Base-by-base conservation (phyloP, 2,888 invertebrate species). In the Griposia aprilina region DNA sequence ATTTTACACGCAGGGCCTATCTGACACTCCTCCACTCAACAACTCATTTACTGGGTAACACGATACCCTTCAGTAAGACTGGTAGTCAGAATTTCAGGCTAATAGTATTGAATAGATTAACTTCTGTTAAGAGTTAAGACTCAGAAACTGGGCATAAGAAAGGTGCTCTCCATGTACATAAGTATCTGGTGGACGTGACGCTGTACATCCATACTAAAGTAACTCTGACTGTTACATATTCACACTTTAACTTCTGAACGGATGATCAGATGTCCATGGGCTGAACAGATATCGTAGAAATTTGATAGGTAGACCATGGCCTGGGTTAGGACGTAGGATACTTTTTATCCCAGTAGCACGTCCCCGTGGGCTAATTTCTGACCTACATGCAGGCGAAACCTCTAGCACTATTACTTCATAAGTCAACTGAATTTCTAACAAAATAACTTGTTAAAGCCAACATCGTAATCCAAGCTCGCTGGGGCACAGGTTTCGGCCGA, bases 401-500 rank as follows among this genome's bases (percentile, higher is more conserved):
- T 17, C 17, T 65, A 5, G n/a, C 45, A 10, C 17, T 17, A 45
- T 8, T 36, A 26, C 41, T 57, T 17, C 30, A 45, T 48, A 66
- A 52, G 1, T 57, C n/a, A 68, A 68, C 36, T 20, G 30, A 67
- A 72, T 76, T 73, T 30, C 30, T 30, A 55, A 41, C 63, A 63
- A 68, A 66, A 77, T 85, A 76, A 71, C 80, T 84, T 74, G 87
- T 83, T 57, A 72, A 78, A 79, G 62, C 75, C 55, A 80, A 76
- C 84, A 74, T 50, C 23, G 48, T 83, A 79, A 84, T 76, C 84
- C 84, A 86, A 80, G 84, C 87, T 86, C 72, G 70, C n/a, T 67
- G 74, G 65, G 76, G 80, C 85, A 82, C 91, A 90, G 90, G 91
- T 90, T 86, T 82, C 81, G 82, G 65, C 88, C 88, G 87, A 93